phyloP scores from a whole-genome alignment of 2,888 invertebrate species.

The Melangyna quadrimaculata region DNA sequence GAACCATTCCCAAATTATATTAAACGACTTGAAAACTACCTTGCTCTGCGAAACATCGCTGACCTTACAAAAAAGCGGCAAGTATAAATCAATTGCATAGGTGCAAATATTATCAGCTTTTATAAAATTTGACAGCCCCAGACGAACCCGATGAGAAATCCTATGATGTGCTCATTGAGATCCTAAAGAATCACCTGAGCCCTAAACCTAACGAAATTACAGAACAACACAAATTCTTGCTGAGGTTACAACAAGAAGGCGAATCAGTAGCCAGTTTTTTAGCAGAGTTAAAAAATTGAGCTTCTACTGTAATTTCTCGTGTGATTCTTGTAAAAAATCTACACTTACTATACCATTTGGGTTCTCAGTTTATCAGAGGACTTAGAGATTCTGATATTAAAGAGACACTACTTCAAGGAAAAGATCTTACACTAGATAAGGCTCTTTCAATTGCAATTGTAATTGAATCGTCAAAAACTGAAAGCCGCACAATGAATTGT shows the following conservation, averaged over 20 bases:
- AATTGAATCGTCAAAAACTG: slow-evolving; percentile 50
- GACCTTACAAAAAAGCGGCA: too few species aligned
- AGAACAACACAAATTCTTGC: too few species aligned
- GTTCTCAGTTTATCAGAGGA: slow-evolving; percentile 47
- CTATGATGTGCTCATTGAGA: too few species aligned
- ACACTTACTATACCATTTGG: slow-evolving; percentile 42
- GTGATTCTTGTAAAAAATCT: slow-evolving; percentile 16
- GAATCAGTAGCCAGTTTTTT: background rate
- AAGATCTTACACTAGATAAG: background rate
- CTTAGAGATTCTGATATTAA: slow-evolving; percentile 24
- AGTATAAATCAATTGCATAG: too few species aligned
- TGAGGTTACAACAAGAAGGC: background rate
- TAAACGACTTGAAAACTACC: too few species aligned
- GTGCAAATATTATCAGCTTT: too few species aligned
- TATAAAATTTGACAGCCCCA: too few species aligned
- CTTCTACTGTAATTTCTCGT: background rate
- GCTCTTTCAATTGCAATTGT: slow-evolving; percentile 32
- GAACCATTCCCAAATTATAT: too few species aligned
- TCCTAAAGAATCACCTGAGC: too few species aligned
- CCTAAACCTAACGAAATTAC: too few species aligned
- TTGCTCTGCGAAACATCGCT: too few species aligned
- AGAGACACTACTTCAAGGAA: slow-evolving; percentile 27
- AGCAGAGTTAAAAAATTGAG: slow-evolving; percentile 2
- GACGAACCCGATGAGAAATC: too few species aligned
- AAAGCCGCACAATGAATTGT: slow-evolving; percentile 31